A percentile compares a stretch with the other conserved stretches of the same genome.
Conservation (phyloP, 2,888 invertebrate species). For the Pharmacophagus antenor region DNA sequence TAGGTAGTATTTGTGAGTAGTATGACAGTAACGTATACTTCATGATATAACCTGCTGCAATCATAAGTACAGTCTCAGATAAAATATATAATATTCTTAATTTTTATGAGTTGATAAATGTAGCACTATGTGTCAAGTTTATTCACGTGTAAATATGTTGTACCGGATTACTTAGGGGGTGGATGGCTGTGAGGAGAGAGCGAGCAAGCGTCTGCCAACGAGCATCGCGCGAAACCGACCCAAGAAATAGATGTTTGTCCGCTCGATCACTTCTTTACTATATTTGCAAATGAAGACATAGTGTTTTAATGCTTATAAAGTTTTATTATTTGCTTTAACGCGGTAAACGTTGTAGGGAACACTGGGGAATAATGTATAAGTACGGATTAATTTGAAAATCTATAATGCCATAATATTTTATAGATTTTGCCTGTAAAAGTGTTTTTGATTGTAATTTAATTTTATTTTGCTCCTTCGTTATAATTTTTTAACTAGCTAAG, state of each 20-base stretch:
- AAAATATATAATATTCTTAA: slow-evolving; percentile 1
- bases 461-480: no score
- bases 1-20: no score
- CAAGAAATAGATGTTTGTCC: slow-evolving; percentile 78
- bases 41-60: no score
- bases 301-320: slow-evolving; percentile 5
- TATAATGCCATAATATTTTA: no score
- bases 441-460: no score
- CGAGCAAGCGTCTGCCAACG: slow-evolving; percentile 63
- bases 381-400: neutral
- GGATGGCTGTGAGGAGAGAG: slow-evolving; percentile 73
- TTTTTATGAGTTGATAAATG: slow-evolving; percentile 10
- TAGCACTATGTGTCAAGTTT: slow-evolving; percentile 11
- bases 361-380: neutral
- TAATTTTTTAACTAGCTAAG: no score
- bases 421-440: no score
- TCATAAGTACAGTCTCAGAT: no score
- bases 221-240: slow-evolving; percentile 71
- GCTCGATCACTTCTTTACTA: slow-evolving; percentile 34
- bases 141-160: slow-evolving; percentile 46
- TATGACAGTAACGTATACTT: no score
- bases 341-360: neutral
- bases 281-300: slow-evolving; percentile 31
- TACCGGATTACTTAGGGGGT: slow-evolving; percentile 52
- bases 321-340: slow-evolving; percentile 1